Conservation (phyloP, 1,140 invertebrate species). For the Temnothorax longispinosus region DNA sequence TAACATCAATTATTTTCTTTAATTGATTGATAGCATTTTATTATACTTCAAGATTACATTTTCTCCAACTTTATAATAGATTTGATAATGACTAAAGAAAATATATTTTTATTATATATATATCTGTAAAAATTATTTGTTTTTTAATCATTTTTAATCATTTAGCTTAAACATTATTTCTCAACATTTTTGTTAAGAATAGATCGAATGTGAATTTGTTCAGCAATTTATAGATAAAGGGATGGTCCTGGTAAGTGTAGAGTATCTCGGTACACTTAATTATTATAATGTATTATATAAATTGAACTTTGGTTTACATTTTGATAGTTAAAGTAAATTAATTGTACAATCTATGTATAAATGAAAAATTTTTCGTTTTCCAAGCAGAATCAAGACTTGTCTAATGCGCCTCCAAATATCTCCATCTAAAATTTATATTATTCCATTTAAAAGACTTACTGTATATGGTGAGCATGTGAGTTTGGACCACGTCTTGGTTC, state of each 20-base stretch:
- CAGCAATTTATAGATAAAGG: background rate
- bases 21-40: background rate
- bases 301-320: background rate
- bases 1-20: background rate
- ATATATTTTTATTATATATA: background rate
- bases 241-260: background rate
- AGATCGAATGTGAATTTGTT: background rate
- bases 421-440: background rate
- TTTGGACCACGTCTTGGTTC: constrained; percentile 91
- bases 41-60: background rate
- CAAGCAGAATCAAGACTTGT: background rate
- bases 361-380: background rate
- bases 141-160: background rate
- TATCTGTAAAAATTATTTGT: background rate
- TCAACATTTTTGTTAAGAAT: background rate
- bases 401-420: background rate
- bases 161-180: background rate
- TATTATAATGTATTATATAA: background rate
- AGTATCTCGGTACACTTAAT: background rate
- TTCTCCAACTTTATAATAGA: background rate
- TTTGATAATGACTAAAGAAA: background rate
- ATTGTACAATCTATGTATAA: background rate
- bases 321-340: background rate
- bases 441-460: constrained; percentile 87
- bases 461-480: constrained; percentile 91